Evolutionary conservation across 1,140 invertebrate species (phyloP), one percentile per base, ranked within the genome.

Genomic region (Drosophila takahashii): DNA sequence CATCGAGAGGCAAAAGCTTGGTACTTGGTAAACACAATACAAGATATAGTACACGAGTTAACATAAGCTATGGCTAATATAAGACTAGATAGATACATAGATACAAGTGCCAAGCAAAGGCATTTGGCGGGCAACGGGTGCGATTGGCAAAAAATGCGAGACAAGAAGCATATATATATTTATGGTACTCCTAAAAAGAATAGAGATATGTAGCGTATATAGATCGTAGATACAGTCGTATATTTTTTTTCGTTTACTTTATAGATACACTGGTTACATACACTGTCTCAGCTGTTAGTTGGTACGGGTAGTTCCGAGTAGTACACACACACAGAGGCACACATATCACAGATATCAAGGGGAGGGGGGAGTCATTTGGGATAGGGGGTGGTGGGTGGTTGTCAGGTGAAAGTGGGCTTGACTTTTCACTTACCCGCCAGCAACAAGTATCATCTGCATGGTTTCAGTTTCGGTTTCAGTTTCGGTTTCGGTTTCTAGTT

Each of bases 391-490:
- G 13, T 29, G 36, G 34, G 45, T 13, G 54, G 53, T 3, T 22
- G 22, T 22, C 22, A 5, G 37, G 15, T 61, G 16, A 11, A 44
- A 11, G 41, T 44, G n/a, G 67, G 37, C 45, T 41, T 58, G 74
- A 56, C 50, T 60, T 50, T 61, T 71, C 41, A 92, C 91, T 92
- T 91, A 92, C 91, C 91, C 91, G 86, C 91, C 91, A 90, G 91
- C 91, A 91, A 92, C 91, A 90, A 92, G 89, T 80, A 92, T 92
- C 91, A 92, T 92, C 91, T 92, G 91, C 91, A 92, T 92, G 73
- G 85, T 50, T 34, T 59, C 53, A n/a, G 52, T 61, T 58, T 60
- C 32, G 7, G 9, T 57, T 60, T 60, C 62, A 5, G 26, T 48
- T 48, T 48, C 39, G 4, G 54, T 41, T 41, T 42, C 22, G 29